Percentiles rank a stretch among this genome's conserved stretches.
Conservation (phyloP, 2,888 invertebrate genomes). For the Drosophila fulvimacula region DNA sequence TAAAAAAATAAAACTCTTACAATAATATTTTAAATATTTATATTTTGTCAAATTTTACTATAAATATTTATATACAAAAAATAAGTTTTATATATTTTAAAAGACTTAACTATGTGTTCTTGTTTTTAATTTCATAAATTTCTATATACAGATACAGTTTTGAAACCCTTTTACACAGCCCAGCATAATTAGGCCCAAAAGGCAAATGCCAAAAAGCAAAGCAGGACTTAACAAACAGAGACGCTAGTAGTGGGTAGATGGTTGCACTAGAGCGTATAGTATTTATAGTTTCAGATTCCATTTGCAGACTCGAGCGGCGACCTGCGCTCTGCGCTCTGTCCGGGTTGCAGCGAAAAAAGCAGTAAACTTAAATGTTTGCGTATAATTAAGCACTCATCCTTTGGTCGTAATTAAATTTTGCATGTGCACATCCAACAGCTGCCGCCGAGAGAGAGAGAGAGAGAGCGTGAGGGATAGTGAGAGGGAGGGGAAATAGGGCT, state of each 20-base stretch:
- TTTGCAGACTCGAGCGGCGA: conserved; percentile 9
- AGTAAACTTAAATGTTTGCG: conserved; percentile 84
- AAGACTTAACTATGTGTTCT: neutral
- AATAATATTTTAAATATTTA: neutral
- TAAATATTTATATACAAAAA: too few relatives aligned
- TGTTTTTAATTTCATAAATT: neutral
- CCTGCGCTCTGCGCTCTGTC: conserved; percentile 6
- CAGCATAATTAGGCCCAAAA: conserved; percentile 57
- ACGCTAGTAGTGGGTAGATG: neutral
- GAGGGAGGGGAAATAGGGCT: neutral
- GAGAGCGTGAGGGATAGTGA: neutral
- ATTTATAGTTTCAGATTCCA: conserved; percentile 28
- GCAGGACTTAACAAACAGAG: conserved; percentile 36
- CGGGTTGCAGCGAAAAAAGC: conserved; percentile 62
- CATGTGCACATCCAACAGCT: conserved; percentile 83
- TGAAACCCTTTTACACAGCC: neutral
- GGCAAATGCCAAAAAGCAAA: conserved; percentile 39
- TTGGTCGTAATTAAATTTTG: conserved; percentile 85
- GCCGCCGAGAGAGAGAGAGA: conserved; percentile 17
- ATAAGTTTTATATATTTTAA: too few relatives aligned
- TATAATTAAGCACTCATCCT: conserved; percentile 85
- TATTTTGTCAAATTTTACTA: neutral
- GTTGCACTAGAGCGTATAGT: conserved; percentile 2
- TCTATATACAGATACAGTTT: neutral
- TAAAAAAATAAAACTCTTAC: too few relatives aligned